Conservation (phyloP, 2,797 vertebrate genomes). For the Brachymystax lenok region DNA sequence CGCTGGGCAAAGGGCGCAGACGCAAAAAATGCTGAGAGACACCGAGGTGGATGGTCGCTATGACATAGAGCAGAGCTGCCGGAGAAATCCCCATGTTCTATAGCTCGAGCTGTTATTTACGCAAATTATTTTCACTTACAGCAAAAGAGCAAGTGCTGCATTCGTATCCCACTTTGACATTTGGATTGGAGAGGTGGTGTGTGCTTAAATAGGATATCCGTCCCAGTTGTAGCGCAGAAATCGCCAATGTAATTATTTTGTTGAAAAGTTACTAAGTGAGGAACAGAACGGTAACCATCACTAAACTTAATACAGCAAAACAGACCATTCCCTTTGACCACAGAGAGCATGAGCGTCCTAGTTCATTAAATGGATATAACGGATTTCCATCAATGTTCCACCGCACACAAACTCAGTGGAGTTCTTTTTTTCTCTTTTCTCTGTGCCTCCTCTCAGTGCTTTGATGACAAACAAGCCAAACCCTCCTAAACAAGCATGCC, state of each 20-base stretch:
- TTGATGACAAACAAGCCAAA: neutral
- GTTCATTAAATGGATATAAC: neutral
- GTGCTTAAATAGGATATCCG: neutral
- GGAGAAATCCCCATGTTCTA: conserved; percentile 79
- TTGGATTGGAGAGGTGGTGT: neutral
- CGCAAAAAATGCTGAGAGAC: conserved; percentile 83
- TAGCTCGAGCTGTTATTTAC: conserved; percentile 56
- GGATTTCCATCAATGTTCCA: neutral
- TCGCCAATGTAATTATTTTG: neutral
- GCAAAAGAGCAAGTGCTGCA: neutral
- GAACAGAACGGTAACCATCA: neutral
- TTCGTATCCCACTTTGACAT: neutral
- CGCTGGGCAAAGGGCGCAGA: conserved; percentile 86
- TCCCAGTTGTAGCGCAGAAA: neutral
- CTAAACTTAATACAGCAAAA: neutral
- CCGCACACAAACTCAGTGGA: neutral
- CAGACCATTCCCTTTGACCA: neutral
- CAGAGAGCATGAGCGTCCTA: neutral
- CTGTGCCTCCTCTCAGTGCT: neutral
- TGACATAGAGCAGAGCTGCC: conserved; percentile 79
- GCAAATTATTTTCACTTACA: conserved; percentile 19
- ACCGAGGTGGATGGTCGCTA: conserved; percentile 76
- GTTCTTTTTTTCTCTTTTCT: neutral
- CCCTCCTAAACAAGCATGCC: neutral
- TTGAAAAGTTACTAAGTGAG: neutral